Evolutionary conservation across 2,113 vertebrate species (phyloP).

Genomic region (Lagopus leucura): DNA sequence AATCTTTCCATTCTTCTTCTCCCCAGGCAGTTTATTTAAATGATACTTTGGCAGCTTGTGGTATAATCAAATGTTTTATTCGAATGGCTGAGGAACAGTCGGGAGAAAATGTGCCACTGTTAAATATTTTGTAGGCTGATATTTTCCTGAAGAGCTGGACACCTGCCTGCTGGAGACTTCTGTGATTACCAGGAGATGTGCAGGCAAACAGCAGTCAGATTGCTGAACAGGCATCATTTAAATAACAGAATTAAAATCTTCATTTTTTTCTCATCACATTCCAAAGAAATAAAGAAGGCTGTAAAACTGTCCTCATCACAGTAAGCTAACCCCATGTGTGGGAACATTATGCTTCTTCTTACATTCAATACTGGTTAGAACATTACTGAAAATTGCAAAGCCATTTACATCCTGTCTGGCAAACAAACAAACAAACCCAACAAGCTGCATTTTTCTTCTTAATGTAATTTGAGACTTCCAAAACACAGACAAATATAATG

Average conservation of each 20-base stretch:
- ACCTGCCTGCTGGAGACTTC: conserved; percentile 30
- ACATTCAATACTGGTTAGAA: not conserved
- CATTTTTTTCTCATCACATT: conserved; percentile 8
- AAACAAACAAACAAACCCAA: not conserved
- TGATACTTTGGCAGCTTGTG: not conserved
- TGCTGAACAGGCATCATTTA: conserved; percentile 22
- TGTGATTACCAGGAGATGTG: not conserved
- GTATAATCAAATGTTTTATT: conserved; percentile 12
- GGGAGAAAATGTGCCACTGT: not conserved
- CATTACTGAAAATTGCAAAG: conserved; percentile 20
- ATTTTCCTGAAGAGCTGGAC: conserved; percentile 24
- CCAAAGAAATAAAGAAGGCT: conserved; percentile 15
- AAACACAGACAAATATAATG: not conserved
- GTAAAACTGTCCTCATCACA: conserved; percentile 48
- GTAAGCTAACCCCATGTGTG: conserved; percentile 16
- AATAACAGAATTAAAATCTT: conserved; percentile 41
- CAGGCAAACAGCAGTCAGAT: not conserved
- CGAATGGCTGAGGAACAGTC: not conserved
- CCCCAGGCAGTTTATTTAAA: not conserved
- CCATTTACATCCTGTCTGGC: conserved; percentile 35
- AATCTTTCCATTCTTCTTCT: not conserved
- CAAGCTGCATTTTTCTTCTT: conserved; percentile 4
- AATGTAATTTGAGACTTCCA: conserved; percentile 13
- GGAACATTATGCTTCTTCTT: not conserved
- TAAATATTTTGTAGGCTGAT: not conserved